phyloP scores from a whole-genome alignment of 1,140 invertebrate species.

The Apis dorsata region DNA sequence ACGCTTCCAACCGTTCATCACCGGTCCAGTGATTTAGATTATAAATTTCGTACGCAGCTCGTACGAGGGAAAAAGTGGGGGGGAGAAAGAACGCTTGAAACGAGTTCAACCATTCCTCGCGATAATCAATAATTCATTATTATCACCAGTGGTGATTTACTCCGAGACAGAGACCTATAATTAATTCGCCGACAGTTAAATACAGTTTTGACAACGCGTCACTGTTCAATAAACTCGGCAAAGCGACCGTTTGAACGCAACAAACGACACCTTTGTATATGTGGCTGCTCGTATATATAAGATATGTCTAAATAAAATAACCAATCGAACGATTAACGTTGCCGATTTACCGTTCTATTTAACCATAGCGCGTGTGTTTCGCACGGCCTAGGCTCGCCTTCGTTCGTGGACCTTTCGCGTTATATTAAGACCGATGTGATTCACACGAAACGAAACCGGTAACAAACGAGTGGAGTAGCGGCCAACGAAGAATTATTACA shows the following conservation, averaged over 20 bases:
- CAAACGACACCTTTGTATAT: neutral
- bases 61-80: neutral
- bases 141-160: neutral
- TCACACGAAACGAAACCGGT: slow-evolving; percentile 25
- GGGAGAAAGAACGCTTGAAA: neutral
- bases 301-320: slow-evolving; percentile 35
- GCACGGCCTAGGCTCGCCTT: neutral
- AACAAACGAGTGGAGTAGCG: slow-evolving; percentile 17
- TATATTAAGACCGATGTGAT: slow-evolving; percentile 48
- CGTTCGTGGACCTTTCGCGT: slow-evolving; percentile 37
- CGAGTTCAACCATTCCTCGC: neutral
- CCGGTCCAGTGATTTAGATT: slow-evolving; percentile 14
- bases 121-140: slow-evolving; percentile 30
- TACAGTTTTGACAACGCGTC: slow-evolving; percentile 19
- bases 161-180: slow-evolving; percentile 5
- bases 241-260: neutral
- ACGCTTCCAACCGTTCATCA: slow-evolving; percentile 20
- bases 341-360: neutral
- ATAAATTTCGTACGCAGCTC: slow-evolving; percentile 27
- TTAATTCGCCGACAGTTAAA: slow-evolving; percentile 18
- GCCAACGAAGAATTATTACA: neutral
- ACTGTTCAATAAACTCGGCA: slow-evolving; percentile 21
- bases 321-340: slow-evolving; percentile 12
- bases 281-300: neutral
- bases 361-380: neutral